Conservation (phyloP, 2,797 vertebrate species). For the Lithobates pipiens region DNA sequence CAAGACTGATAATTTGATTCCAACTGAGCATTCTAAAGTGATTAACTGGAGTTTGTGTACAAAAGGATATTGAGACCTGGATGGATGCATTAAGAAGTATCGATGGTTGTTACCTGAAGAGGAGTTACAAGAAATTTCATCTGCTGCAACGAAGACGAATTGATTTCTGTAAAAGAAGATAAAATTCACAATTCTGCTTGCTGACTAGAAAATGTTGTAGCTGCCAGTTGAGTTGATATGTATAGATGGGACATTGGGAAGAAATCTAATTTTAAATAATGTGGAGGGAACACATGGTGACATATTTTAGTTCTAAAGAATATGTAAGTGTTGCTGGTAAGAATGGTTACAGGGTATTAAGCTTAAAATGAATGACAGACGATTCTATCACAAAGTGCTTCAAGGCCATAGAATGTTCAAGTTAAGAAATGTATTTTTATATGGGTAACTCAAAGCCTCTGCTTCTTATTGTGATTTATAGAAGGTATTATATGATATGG, state of each 20-base stretch:
- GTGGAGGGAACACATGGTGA: constrained; percentile 74
- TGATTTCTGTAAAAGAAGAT: constrained; percentile 97
- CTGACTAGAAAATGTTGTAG: constrained; percentile 83
- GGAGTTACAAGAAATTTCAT: constrained; percentile 97
- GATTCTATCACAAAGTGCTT: constrained; percentile 67
- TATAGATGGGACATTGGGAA: constrained; percentile 77
- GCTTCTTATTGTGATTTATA: constrained; percentile 29
- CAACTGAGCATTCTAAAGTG: constrained; percentile 72
- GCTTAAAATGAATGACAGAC: constrained; percentile 73
- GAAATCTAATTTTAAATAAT: constrained; percentile 76
- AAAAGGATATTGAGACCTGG: constrained; percentile 81
- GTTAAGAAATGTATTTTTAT: constrained; percentile 59
- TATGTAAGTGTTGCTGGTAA: constrained; percentile 73
- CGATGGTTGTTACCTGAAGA: constrained; percentile 93
- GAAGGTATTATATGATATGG: constrained; percentile 19
- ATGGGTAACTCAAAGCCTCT: constrained; percentile 23
- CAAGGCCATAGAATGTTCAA: constrained; percentile 69
- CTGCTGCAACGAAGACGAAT: constrained; percentile 95
- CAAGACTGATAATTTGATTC: constrained; percentile 67
- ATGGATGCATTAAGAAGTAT: constrained; percentile 87
- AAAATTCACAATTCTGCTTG: constrained; percentile 94
- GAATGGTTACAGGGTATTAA: constrained; percentile 72
- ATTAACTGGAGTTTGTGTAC: constrained; percentile 78
- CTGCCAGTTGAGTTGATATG: constrained; percentile 81
- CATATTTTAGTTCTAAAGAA: constrained; percentile 68